These are phyloP conservation scores for Psilopogon haemacephalus DNA, from an alignment of 2,113 vertebrate species.

Conservation along the genomic window DNA sequence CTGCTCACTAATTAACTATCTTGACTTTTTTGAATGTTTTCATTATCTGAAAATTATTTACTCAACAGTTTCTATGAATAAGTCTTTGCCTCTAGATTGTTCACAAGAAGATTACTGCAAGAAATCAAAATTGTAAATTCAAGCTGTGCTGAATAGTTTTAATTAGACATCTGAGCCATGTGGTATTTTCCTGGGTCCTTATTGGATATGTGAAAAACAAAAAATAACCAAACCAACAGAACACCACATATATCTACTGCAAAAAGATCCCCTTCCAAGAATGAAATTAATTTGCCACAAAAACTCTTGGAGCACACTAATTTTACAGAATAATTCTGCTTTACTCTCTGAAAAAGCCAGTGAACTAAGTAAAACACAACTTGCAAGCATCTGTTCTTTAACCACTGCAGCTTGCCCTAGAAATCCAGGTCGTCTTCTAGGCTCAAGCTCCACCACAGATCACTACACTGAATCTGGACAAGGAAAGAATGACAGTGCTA, in stretches of 20 bases:
- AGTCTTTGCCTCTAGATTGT: constrained; percentile 57
- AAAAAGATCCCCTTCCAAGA: neutral
- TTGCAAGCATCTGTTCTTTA: neutral
- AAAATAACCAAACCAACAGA: neutral
- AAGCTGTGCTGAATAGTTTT: constrained; percentile 49
- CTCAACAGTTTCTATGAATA: constrained; percentile 67
- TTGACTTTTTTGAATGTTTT: constrained; percentile 72
- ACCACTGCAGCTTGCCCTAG: neutral
- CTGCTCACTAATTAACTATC: constrained; percentile 67
- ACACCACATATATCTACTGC: neutral
- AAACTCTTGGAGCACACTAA: neutral
- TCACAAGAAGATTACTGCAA: constrained; percentile 58
- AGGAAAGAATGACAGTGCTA: neutral
- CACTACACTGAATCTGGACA: fast-evolving
- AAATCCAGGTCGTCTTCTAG: neutral
- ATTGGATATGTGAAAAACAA: neutral
- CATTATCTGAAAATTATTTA: constrained; percentile 70
- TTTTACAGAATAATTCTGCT: neutral
- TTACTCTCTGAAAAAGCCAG: neutral
- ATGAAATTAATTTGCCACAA: neutral
- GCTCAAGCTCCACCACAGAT: neutral
- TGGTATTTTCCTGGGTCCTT: neutral
- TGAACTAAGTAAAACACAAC: neutral
- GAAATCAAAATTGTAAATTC: constrained; percentile 67
- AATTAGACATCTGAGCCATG: constrained; percentile 40